Evolutionary conservation across 2,113 vertebrate species (phyloP).

Genomic region (Rhinogobius similis): DNA sequence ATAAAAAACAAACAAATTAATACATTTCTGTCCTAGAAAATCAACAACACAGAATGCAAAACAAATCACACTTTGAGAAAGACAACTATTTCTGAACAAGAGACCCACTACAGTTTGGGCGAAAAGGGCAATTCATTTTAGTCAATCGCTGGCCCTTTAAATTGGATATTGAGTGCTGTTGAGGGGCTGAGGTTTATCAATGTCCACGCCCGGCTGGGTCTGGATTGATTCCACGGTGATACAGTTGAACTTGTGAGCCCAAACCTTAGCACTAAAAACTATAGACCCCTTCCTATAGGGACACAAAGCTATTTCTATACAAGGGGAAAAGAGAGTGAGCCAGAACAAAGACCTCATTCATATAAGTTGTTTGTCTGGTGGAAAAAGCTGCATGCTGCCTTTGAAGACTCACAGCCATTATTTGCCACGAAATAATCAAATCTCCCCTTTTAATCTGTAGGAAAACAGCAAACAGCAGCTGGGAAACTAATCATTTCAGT

Average conservation of each 20-base stretch:
- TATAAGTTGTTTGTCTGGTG: constrained; percentile 42
- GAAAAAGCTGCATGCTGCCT: constrained; percentile 26
- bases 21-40: constrained; percentile 7
- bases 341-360: constrained; percentile 59
- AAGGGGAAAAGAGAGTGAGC: constrained; percentile 54
- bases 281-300: constrained; percentile 44
- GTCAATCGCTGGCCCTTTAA: constrained; percentile 73
- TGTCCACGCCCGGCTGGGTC: constrained; percentile 65
- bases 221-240: constrained; percentile 70
- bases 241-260: constrained; percentile 59
- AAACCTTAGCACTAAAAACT: constrained; percentile 24
- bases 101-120: constrained; percentile 31
- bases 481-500: constrained; percentile 60
- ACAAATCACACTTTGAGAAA: constrained; percentile 32
- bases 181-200: constrained; percentile 70
- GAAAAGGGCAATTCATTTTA: constrained; percentile 70
- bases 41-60: constrained; percentile 21
- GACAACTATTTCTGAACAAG: constrained; percentile 60
- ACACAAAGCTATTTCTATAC: constrained; percentile 58
- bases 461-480: constrained; percentile 46
- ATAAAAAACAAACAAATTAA: not conserved
- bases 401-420: constrained; percentile 44
- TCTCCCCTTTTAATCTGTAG: constrained; percentile 62
- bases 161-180: constrained; percentile 72
- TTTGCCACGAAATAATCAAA: constrained; percentile 65